Evolutionary conservation across 2,113 vertebrate species (phyloP).

Genomic region (Percina caprodes): DNA sequence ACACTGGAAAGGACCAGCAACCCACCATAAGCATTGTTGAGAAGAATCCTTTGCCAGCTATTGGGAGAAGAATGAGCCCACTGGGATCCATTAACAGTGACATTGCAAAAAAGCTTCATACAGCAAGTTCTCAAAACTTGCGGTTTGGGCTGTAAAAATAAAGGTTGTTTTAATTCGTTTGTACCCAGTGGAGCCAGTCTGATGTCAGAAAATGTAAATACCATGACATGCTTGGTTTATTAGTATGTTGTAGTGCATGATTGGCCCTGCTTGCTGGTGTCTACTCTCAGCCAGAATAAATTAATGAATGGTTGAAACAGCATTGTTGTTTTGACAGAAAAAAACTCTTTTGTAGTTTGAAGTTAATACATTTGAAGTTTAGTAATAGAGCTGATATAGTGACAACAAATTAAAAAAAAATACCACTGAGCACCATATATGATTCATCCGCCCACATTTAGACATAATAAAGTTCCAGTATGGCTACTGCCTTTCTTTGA

Average conservation of each 20-base stretch:
- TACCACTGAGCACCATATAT: not conserved
- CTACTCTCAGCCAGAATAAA: slow-evolving; percentile 7
- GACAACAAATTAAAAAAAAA: not conserved
- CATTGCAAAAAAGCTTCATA: slow-evolving; percentile 33
- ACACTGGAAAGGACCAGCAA: slow-evolving; percentile 45
- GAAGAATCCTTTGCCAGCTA: slow-evolving; percentile 53
- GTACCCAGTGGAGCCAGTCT: slow-evolving; percentile 2
- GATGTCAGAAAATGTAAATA: slow-evolving; percentile 57
- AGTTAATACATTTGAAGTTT: not conserved
- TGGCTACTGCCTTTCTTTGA: not conserved
- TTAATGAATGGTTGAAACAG: slow-evolving; percentile 35
- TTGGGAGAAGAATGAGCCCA: slow-evolving; percentile 52
- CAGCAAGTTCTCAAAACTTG: slow-evolving; percentile 28
- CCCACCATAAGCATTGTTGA: slow-evolving; percentile 50
- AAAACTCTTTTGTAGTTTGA: not conserved
- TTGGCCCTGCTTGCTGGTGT: slow-evolving; percentile 11
- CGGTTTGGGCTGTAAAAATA: slow-evolving; percentile 14
- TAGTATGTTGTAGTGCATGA: slow-evolving; percentile 25
- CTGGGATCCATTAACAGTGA: slow-evolving; percentile 72
- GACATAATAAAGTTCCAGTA: slow-evolving; percentile 4
- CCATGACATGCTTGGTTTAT: slow-evolving; percentile 40
- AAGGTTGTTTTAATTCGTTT: slow-evolving; percentile 16
- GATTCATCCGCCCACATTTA: not conserved
- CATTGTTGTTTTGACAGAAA: slow-evolving; percentile 29
- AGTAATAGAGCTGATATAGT: not conserved